Conservation (phyloP, 2,888 invertebrate genomes). For the Euclidia mi region DNA sequence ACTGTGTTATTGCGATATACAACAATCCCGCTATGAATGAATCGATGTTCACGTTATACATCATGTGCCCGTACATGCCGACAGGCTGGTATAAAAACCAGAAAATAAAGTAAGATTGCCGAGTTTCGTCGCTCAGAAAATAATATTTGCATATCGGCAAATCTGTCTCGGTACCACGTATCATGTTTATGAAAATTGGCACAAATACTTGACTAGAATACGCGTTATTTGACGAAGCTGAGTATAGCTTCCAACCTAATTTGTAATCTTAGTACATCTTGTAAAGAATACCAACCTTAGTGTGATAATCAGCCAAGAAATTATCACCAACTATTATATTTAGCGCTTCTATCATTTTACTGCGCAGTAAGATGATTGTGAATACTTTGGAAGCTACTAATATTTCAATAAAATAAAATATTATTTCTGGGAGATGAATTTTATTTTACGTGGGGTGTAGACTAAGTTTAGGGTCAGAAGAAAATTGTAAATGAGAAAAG, state of each 20-base stretch:
- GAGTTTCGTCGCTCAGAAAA: slow-evolving; percentile 70
- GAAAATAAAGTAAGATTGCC: slow-evolving; percentile 64
- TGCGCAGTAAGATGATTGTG: slow-evolving; percentile 69
- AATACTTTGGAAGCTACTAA: slow-evolving; percentile 70
- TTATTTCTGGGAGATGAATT: slow-evolving; percentile 74
- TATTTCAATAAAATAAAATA: slow-evolving; percentile 75
- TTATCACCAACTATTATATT: slow-evolving; percentile 69
- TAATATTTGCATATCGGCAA: slow-evolving; percentile 80
- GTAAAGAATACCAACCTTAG: slow-evolving; percentile 58
- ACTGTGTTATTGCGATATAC: slow-evolving; percentile 66
- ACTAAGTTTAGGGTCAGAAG: slow-evolving; percentile 72
- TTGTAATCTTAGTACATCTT: slow-evolving; percentile 59
- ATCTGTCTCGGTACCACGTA: slow-evolving; percentile 61
- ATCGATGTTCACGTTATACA: slow-evolving; percentile 74
- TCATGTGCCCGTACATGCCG: slow-evolving; percentile 79
- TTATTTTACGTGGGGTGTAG: slow-evolving; percentile 73
- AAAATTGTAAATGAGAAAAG: slow-evolving; percentile 65
- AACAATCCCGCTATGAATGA: slow-evolving; percentile 74
- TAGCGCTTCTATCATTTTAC: slow-evolving; percentile 66
- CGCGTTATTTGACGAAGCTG: slow-evolving; percentile 58
- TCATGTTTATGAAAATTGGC: slow-evolving; percentile 62
- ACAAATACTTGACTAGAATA: slow-evolving; percentile 63
- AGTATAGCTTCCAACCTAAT: slow-evolving; percentile 61
- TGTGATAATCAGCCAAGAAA: slow-evolving; percentile 65
- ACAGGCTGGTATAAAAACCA: slow-evolving; percentile 74